Conservation (phyloP, 2,888 invertebrate species). For the Acrocyrtus sp. region DNA sequence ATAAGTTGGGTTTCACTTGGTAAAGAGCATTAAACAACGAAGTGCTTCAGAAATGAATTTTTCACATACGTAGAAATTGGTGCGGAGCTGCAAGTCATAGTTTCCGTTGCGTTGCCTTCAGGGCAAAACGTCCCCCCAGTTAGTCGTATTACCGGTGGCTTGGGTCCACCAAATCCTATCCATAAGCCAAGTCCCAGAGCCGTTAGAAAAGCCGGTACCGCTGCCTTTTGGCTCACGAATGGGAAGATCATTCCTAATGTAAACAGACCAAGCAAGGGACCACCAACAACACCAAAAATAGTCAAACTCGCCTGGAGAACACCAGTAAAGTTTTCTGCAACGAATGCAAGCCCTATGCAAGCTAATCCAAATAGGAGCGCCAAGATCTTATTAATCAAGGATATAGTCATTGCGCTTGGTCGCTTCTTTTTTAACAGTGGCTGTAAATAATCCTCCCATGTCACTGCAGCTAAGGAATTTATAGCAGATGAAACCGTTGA, state of each 20-base stretch:
- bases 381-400: slow-evolving; percentile 67
- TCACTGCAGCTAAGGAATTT: slow-evolving; percentile 90
- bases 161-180: slow-evolving; percentile 86
- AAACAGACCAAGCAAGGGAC: slow-evolving; percentile 86
- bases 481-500: slow-evolving; percentile 92
- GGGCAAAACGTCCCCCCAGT: slow-evolving; percentile 46
- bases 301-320: slow-evolving; percentile 88
- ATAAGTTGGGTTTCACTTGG: not conserved
- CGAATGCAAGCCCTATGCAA: slow-evolving; percentile 83
- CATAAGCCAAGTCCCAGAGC: slow-evolving; percentile 74
- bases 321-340: slow-evolving; percentile 84
- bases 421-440: slow-evolving; percentile 64
- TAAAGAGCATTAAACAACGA: not conserved
- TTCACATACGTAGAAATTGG: slow-evolving; percentile 23
- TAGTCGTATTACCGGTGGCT: slow-evolving; percentile 70
- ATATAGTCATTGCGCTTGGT: slow-evolving; percentile 34
- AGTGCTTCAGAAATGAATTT: not conserved
- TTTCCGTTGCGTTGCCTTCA: slow-evolving; percentile 30
- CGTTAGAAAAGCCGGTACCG: slow-evolving; percentile 55
- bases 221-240: slow-evolving; percentile 76
- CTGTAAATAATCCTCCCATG: slow-evolving; percentile 84
- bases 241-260: slow-evolving; percentile 86
- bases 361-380: slow-evolving; percentile 79
- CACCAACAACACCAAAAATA: slow-evolving; percentile 86
- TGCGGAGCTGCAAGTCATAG: slow-evolving; percentile 26